Conservation (phyloP, 2,113 vertebrate genomes). For the Gallinago jamesoni region DNA sequence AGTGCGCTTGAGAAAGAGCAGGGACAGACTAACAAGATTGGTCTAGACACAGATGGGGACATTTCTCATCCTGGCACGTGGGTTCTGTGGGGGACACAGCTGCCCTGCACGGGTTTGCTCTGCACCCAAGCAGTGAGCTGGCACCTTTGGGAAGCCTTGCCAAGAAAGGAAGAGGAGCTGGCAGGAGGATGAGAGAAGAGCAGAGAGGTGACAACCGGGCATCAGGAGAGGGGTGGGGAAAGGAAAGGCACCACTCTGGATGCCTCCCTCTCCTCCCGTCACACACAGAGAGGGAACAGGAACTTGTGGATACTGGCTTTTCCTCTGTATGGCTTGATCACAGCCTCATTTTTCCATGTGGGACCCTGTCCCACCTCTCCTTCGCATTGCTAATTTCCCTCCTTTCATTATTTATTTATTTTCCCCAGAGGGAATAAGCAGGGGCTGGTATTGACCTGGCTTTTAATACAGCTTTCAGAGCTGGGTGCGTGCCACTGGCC, state of each 20-base stretch:
- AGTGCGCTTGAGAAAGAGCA: not conserved
- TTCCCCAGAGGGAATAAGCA: slow-evolving; percentile 41
- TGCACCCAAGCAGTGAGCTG: not conserved
- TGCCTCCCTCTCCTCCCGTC: not conserved
- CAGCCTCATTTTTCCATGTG: not conserved
- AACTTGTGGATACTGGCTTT: not conserved
- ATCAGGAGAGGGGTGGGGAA: not conserved
- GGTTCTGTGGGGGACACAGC: not conserved
- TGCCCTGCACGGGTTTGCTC: not conserved
- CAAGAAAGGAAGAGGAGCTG: not conserved
- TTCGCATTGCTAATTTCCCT: not conserved
- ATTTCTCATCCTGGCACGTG: not conserved
- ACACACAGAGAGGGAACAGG: not conserved
- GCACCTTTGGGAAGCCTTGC: not conserved
- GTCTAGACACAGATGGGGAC: not conserved
- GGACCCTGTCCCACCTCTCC: not conserved
- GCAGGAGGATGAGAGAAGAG: not conserved
- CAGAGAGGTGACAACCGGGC: not conserved
- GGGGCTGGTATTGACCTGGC: slow-evolving; percentile 59
- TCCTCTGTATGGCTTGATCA: not conserved
- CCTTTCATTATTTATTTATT: slow-evolving; percentile 39
- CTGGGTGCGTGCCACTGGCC: not conserved
- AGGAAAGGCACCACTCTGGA: not conserved
- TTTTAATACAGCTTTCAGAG: slow-evolving; percentile 70
- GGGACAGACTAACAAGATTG: not conserved